These are phyloP conservation scores for Aricia agestis DNA, from an alignment of 1,140 invertebrate genomes.

Conservation along the genomic window DNA sequence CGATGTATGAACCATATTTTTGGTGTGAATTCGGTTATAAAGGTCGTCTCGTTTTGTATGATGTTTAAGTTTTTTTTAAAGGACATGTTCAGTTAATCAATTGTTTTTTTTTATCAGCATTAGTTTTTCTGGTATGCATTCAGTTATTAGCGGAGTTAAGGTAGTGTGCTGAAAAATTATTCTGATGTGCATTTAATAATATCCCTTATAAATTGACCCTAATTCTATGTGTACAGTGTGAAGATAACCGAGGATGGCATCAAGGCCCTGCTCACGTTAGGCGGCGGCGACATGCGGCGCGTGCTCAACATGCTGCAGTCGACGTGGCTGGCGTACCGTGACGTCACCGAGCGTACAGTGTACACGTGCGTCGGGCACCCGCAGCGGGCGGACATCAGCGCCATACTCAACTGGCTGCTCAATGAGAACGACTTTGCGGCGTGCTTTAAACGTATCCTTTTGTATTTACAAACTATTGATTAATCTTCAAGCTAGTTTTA, in stretches of 20 bases:
- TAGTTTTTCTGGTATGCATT: no score
- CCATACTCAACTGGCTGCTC: constrained; percentile 91
- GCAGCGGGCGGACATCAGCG: constrained; percentile 90
- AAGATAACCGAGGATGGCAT: constrained; percentile 93
- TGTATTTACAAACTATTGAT: not conserved
- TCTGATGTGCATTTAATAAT: no score
- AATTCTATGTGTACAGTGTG: constrained; percentile 77
- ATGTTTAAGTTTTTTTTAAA: no score
- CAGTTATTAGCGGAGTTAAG: no score
- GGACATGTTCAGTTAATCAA: no score
- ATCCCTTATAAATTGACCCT: no score
- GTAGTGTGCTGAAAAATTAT: no score
- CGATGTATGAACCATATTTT: no score
- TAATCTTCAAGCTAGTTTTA: no score
- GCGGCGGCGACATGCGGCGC: constrained; percentile 98
- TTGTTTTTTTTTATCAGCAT: no score
- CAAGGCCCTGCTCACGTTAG: constrained; percentile 91
- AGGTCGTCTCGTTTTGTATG: no score
- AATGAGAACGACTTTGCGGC: constrained; percentile 88
- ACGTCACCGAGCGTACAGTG: constrained; percentile 93
- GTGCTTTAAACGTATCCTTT: constrained; percentile 90
- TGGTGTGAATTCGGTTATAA: no score
- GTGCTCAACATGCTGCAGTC: constrained; percentile 97
- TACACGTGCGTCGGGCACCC: constrained; percentile 98
- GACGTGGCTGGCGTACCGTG: constrained; percentile 90